phyloP scores from a whole-genome alignment of 35 echinoderm and acorn worm genomes.

The Apostichopus californicus region DNA sequence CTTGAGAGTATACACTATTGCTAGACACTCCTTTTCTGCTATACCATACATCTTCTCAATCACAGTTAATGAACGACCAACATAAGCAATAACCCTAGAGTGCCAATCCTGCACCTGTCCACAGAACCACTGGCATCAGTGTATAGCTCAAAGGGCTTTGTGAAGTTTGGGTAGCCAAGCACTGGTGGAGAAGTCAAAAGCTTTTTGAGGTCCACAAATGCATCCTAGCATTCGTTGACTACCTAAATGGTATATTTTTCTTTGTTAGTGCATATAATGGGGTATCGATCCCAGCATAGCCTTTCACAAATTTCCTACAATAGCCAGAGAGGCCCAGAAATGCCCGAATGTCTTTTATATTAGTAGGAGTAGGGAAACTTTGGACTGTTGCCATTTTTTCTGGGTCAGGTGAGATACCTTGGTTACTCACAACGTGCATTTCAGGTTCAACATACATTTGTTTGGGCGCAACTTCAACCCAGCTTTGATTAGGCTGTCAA shows the following conservation, averaged over 20 bases:
- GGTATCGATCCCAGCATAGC: not conserved
- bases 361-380: not conserved
- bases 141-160: too few species aligned
- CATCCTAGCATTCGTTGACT: not conserved
- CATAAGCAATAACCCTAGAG: too few species aligned
- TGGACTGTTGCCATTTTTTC: constrained; percentile 14
- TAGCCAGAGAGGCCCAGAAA: constrained; percentile 25
- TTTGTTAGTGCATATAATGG: constrained; percentile 44
- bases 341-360: not conserved
- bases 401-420: constrained; percentile 43
- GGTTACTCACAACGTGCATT: not conserved
- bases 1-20: constrained; percentile 17
- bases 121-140: too few species aligned
- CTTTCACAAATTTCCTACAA: constrained; percentile 13
- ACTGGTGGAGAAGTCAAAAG: constrained; percentile 19
- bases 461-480: constrained; percentile 14
- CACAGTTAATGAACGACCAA: too few species aligned
- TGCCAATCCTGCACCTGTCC: too few species aligned
- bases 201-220: constrained; percentile 20
- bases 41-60: not conserved
- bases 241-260: constrained; percentile 7
- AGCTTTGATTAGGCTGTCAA: not conserved
- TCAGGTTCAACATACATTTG: not conserved
- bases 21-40: constrained; percentile 24
- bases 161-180: constrained; percentile 26